Percentiles rank a stretch among this genome's conserved stretches.
Evolutionary conservation across 2,113 vertebrate species (phyloP).

Genomic region (Nansenia antarctica): DNA sequence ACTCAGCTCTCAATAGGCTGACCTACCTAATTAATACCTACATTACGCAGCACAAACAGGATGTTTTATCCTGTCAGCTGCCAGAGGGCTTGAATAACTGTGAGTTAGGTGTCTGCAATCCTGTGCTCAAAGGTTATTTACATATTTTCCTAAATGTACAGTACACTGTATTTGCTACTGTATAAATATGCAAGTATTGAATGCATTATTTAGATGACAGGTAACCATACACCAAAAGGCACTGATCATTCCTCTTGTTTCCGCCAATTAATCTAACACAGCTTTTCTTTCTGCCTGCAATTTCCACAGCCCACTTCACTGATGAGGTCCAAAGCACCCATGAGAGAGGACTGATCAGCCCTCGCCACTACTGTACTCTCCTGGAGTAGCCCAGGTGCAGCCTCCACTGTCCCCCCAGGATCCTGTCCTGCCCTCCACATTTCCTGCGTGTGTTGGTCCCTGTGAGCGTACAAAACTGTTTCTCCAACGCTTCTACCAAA

Average conservation of each 20-base stretch:
- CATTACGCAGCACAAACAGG: constrained; percentile 33
- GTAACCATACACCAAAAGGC: constrained; percentile 50
- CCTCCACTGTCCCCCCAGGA: constrained; percentile 28
- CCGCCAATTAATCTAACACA: constrained; percentile 51
- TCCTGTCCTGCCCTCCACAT: constrained; percentile 26
- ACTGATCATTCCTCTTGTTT: constrained; percentile 47
- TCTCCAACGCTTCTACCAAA: constrained; percentile 97
- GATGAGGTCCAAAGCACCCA: constrained; percentile 72
- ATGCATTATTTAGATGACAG: constrained; percentile 58
- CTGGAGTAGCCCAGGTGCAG: constrained; percentile 25
- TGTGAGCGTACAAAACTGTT: constrained; percentile 93
- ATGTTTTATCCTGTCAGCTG: constrained; percentile 22
- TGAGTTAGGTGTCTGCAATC: not conserved
- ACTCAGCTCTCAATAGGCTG: constrained; percentile 37
- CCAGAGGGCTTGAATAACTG: constrained; percentile 10
- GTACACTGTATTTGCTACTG: not conserved
- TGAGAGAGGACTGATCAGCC: constrained; percentile 71
- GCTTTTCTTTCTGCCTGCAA: constrained; percentile 44
- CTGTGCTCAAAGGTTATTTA: not conserved
- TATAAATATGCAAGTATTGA: constrained; percentile 7
- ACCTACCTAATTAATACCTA: constrained; percentile 46
- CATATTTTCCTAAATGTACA: not conserved
- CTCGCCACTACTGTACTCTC: constrained; percentile 25
- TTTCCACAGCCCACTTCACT: constrained; percentile 62
- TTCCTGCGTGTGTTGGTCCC: constrained; percentile 76